A percentile compares a stretch with the other conserved stretches of the same genome.
These are phyloP conservation scores for Cariama cristata DNA, from an alignment of 2,113 vertebrate species.

Conservation along the genomic window DNA sequence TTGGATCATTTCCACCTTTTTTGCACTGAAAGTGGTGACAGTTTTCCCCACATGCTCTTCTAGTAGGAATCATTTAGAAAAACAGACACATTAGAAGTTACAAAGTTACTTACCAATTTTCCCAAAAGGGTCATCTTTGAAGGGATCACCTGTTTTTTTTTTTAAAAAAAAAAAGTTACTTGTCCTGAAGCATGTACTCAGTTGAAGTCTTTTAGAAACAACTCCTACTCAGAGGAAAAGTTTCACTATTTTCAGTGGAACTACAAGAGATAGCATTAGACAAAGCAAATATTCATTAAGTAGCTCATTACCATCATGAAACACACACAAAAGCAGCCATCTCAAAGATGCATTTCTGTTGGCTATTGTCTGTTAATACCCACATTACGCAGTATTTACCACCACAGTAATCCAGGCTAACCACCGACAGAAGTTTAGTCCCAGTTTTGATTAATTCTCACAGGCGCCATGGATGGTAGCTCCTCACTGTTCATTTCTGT, in stretches of 20 bases:
- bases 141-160: constrained; percentile 86
- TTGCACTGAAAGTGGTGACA: not conserved
- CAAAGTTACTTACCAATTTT: constrained; percentile 85
- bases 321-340: not conserved
- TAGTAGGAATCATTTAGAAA: not conserved
- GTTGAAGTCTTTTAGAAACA: not conserved
- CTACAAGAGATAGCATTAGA: not conserved
- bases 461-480: not conserved
- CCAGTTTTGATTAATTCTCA: not conserved
- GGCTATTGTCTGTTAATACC: not conserved
- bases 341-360: not conserved
- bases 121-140: constrained; percentile 96
- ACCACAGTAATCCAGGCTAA: not conserved
- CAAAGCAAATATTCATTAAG: not conserved
- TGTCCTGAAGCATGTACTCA: not conserved
- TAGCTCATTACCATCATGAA: not conserved
- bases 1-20: not conserved
- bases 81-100: not conserved
- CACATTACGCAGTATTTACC: not conserved
- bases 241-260: not conserved
- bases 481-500: not conserved
- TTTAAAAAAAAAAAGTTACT: not conserved
- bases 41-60: not conserved
- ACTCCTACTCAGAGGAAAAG: not conserved
- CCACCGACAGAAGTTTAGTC: not conserved